Evolutionary conservation across 2,113 vertebrate genomes (phyloP).

Genomic region (Alosa alosa): DNA sequence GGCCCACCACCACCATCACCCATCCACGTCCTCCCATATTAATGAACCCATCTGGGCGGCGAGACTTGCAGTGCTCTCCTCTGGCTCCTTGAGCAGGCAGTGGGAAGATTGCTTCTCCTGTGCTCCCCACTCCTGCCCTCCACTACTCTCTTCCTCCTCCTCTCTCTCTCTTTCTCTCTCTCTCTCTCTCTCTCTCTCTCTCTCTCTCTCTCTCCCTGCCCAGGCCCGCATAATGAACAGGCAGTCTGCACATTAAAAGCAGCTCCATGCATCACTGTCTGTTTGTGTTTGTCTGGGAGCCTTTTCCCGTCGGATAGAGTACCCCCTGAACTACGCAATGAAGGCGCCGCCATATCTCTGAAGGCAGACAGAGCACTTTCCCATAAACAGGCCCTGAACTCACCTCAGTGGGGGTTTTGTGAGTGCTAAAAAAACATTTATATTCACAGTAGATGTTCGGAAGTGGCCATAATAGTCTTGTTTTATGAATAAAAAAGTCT

Average conservation of each 20-base stretch:
- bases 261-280: not conserved
- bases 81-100: not conserved
- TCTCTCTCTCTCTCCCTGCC: not conserved
- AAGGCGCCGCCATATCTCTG: not conserved
- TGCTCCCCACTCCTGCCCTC: not conserved
- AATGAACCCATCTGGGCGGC: not conserved
- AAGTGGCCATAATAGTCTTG: not conserved
- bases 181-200: not conserved
- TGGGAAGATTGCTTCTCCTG: not conserved
- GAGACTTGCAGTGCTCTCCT: not conserved
- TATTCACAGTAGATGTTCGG: not conserved
- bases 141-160: not conserved
- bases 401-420: not conserved
- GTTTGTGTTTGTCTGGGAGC: slow-evolving; percentile 3
- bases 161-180: not conserved
- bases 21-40: not conserved
- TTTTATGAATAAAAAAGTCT: not conserved
- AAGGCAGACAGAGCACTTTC: not conserved
- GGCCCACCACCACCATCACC: not conserved
- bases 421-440: not conserved
- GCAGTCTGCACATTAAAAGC: not conserved
- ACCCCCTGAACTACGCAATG: not conserved
- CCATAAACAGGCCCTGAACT: not conserved
- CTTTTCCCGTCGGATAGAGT: not conserved
- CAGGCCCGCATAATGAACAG: not conserved